Evolutionary conservation across 2,797 vertebrate genomes (phyloP).

Genomic region (Thamnophis elegans): DNA sequence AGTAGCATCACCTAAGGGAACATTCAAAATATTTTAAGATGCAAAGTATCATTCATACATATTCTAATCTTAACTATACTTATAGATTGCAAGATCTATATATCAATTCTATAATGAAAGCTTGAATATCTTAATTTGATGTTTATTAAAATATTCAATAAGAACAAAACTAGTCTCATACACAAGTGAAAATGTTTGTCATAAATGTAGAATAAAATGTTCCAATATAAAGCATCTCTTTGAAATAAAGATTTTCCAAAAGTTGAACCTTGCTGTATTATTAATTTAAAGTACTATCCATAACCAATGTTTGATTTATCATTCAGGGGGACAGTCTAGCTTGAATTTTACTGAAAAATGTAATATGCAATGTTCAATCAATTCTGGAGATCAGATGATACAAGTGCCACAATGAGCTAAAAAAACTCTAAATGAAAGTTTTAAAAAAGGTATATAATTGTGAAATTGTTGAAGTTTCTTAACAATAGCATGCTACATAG

Average conservation of each 20-base stretch:
- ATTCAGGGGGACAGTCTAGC: not conserved
- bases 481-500: not conserved
- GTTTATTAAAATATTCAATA: not conserved
- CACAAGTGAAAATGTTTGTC: not conserved
- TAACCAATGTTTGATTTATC: not conserved
- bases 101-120: not conserved
- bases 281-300: not conserved
- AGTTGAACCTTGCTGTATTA: not conserved
- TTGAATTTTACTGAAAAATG: not conserved
- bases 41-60: not conserved
- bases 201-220: not conserved
- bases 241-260: not conserved
- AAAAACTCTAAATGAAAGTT: not conserved
- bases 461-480: not conserved
- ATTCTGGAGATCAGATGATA: not conserved
- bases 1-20: slow-evolving; percentile 69
- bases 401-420: not conserved
- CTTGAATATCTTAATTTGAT: not conserved
- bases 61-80: not conserved
- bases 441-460: not conserved
- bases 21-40: not conserved
- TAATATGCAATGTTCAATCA: not conserved
- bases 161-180: not conserved
- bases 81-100: not conserved
- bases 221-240: not conserved